phyloP scores from a whole-genome alignment of 2,888 invertebrate species.

The Bimastos eiseni region DNA sequence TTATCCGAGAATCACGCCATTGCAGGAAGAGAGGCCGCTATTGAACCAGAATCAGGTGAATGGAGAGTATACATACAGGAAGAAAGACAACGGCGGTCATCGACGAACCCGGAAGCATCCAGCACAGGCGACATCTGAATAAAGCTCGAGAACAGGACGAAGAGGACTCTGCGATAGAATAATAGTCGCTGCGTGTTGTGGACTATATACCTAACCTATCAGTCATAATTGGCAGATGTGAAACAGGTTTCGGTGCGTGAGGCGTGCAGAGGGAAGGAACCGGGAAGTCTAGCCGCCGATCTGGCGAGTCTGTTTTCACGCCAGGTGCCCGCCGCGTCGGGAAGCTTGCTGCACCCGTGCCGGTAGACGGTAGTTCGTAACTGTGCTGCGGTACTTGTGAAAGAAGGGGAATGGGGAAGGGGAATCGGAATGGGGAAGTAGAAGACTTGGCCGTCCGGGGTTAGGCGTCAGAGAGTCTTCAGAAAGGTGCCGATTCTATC shows the following conservation, averaged over 20 bases:
- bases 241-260: conserved; percentile 4
- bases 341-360: not conserved
- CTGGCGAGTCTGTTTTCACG: not conserved
- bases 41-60: not conserved
- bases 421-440: not conserved
- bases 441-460: not conserved
- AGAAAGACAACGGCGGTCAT: not conserved
- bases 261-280: not conserved
- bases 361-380: too few species aligned
- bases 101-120: not conserved
- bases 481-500: not conserved
- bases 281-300: not conserved
- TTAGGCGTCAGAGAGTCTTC: not conserved
- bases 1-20: too few species aligned
- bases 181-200: not conserved
- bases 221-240: not conserved
- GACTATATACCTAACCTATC: not conserved
- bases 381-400: not conserved
- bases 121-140: not conserved
- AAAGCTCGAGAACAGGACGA: not conserved
- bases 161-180: not conserved
- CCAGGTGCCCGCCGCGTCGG: not conserved
- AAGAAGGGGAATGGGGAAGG: not conserved
- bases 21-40: not conserved
- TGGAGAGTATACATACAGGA: not conserved